Percentiles rank a stretch among this genome's conserved stretches.
Conservation (phyloP, 1,140 invertebrate species). For the Papilio polyxenes region DNA sequence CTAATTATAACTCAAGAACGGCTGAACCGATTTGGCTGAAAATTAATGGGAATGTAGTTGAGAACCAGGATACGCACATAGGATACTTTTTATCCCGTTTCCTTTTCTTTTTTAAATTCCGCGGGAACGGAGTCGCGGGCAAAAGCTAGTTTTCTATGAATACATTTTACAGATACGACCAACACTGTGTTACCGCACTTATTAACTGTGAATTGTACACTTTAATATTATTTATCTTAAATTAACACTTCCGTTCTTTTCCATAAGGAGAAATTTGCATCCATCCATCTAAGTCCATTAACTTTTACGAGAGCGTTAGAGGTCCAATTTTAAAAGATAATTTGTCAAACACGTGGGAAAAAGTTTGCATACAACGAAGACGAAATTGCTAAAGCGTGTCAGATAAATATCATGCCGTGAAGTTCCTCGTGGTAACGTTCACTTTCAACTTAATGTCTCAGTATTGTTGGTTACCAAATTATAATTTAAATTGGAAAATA, state of each 20-base stretch:
- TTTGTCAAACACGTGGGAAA: conserved; percentile 25
- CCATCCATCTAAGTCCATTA: neutral
- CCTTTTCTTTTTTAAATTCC: no score
- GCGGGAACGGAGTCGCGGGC: no score
- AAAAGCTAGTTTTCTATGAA: no score
- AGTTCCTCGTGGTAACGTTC: conserved; percentile 4
- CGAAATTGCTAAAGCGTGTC: conserved; percentile 8
- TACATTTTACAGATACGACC: no score
- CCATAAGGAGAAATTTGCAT: neutral
- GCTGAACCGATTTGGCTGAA: no score
- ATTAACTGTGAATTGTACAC: no score
- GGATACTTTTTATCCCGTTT: no score
- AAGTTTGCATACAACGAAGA: conserved; percentile 2
- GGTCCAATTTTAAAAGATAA: conserved; percentile 2
- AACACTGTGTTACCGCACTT: no score
- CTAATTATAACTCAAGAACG: no score
- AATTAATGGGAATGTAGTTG: no score
- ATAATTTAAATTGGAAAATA: conserved; percentile 41
- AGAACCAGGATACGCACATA: no score
- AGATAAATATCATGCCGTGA: conserved; percentile 13
- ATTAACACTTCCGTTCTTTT: neutral
- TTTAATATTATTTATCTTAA: no score
- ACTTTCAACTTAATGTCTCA: conserved; percentile 17
- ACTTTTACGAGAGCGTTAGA: neutral
- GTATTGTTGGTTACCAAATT: conserved; percentile 21